Conservation (phyloP, 2,888 invertebrate genomes). For the Gymnoscelis rufifasciata region DNA sequence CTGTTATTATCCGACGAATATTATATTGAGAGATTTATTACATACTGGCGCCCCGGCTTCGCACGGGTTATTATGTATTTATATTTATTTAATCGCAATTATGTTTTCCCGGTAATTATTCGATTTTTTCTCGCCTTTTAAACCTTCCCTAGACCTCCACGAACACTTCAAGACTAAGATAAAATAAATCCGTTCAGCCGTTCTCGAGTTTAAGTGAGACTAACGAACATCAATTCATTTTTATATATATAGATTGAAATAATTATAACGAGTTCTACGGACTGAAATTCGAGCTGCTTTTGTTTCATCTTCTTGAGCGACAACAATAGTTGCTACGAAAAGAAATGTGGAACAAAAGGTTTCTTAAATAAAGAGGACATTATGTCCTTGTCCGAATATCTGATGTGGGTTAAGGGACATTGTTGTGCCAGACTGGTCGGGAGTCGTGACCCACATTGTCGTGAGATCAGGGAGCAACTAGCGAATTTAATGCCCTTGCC, state of each 20-base stretch:
- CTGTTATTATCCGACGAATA: too few species aligned
- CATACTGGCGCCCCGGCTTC: too few species aligned
- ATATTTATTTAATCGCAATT: too few species aligned
- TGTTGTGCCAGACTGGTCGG: conserved; percentile 29
- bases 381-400: conserved; percentile 25
- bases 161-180: too few species aligned
- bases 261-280: conserved; percentile 37
- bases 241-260: too few species aligned
- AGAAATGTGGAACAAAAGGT: conserved; percentile 24
- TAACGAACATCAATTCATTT: too few species aligned
- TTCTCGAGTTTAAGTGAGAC: too few species aligned
- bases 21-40: conserved; percentile 34
- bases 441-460: conserved; percentile 62
- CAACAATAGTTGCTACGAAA: conserved; percentile 24
- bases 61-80: too few species aligned
- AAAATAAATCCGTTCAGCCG: too few species aligned
- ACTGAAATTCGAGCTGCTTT: conserved; percentile 25
- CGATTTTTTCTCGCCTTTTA: too few species aligned
- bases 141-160: too few species aligned
- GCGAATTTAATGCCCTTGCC: conserved; percentile 61
- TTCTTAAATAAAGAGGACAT: conserved; percentile 21
- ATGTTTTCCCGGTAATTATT: too few species aligned
- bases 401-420: conserved; percentile 36
- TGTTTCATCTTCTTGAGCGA: conserved; percentile 17
- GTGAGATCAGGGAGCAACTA: conserved; percentile 61